Base-by-base conservation (phyloP, 1,140 invertebrate genomes). In the Papilio xuthus region DNA sequence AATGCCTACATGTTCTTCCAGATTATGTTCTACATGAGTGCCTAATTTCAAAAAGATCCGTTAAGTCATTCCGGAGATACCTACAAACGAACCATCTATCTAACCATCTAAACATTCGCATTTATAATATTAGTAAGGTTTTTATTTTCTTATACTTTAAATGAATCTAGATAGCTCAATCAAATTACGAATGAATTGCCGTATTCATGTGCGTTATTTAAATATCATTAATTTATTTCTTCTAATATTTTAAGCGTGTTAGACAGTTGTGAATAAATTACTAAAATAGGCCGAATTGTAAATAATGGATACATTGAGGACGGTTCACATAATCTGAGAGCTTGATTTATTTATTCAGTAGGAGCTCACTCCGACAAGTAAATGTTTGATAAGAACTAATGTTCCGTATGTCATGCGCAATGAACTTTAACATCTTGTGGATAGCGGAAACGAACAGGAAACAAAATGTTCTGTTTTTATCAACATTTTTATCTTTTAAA, bases 381-480 rank as follows among this genome's bases (percentile, higher is more conserved):
- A 63, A 63, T 63, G 23, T 63, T 63, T 63, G 26, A 63, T 63
- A 63, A 63, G 26, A 32, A 63, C 60, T 63, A 63, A 63, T 63
- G 26, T 63, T 63, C 60, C 60, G 9, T 60, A 63, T 28, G 23
- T 63, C 13, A 26, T 15, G 26, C 23, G 28, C 23, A 63, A 63
- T 26, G 23, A 13, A 63, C 23, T 63, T 4, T 28, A 63, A 28
- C 13, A 63, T 13, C 26, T 26, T 26, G 26, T 23, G 13, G 26
- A 63, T 28, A 63, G 0, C 13, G 4, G 0, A 47, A 47, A 13
- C 1, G 13, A 50, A 50, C 44, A 4, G 23, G 23, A 13, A 28
- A 15, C 23, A 4, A 26, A 12, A 63, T 63, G 3, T 6, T 60
- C 3, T 18, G 0, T 56, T n/a, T 56, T 20, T 23, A 56, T 6